phyloP scores from a whole-genome alignment of 2,888 invertebrate species.

The Fissipunctia ypsillon region DNA sequence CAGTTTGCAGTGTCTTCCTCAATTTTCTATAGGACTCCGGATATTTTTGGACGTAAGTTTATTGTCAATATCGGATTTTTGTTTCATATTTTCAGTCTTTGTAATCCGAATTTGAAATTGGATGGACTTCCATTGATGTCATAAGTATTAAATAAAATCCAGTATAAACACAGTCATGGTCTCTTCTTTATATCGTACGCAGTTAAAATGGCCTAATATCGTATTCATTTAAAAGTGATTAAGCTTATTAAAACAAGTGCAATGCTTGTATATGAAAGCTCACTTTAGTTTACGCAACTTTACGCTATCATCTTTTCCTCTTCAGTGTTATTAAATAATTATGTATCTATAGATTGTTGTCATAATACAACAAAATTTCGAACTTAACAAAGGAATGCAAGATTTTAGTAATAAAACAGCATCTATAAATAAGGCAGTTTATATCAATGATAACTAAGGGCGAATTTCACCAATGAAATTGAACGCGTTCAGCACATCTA shows the following conservation, averaged over 20 bases:
- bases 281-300: slow-evolving; percentile 3
- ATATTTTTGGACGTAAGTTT: slow-evolving; percentile 79
- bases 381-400: slow-evolving; percentile 60
- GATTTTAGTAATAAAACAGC: slow-evolving; percentile 42
- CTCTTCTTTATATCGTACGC: slow-evolving; percentile 1
- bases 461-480: too few relatives aligned
- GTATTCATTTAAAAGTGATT: slow-evolving; percentile 1
- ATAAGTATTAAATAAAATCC: slow-evolving; percentile 33
- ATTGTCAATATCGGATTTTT: slow-evolving; percentile 79
- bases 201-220: slow-evolving; percentile 1
- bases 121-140: slow-evolving; percentile 73
- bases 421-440: slow-evolving; percentile 56
- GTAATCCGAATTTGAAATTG: slow-evolving; percentile 71
- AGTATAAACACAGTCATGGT: slow-evolving; percentile 24
- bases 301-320: not conserved
- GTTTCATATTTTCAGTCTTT: slow-evolving; percentile 79
- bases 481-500: too few relatives aligned
- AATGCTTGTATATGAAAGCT: not conserved
- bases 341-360: not conserved
- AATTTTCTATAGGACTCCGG: slow-evolving; percentile 43
- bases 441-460: slow-evolving; percentile 30
- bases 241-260: slow-evolving; percentile 4
- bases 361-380: slow-evolving; percentile 9
- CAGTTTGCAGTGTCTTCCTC: slow-evolving; percentile 31
- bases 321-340: slow-evolving; percentile 2